Evolutionary conservation across 64 coral and sea anemone species (phyloP), one percentile per base, ranked within the genome.

Genomic region (Anthopleura sola): DNA sequence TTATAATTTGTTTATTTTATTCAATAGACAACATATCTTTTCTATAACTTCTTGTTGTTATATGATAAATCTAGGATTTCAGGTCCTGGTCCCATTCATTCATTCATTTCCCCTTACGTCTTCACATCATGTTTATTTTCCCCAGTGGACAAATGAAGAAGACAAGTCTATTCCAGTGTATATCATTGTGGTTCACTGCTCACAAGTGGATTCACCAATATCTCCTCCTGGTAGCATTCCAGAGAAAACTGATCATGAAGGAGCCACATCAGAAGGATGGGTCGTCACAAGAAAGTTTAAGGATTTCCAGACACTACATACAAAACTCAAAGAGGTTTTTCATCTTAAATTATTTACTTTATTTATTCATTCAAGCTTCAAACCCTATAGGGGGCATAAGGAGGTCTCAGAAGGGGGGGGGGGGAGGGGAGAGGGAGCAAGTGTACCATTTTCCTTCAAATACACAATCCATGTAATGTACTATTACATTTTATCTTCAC

Each of bases 301-400:
- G 40, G 97, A 99, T 76, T 99, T 99, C 78, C 86, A 99, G 89
- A 90, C 77, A 78, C 84, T 99, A 19, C 97, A 99, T 86, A 49
- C 91, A 38, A 99, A 99, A 44, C 92, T 99, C 26, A 99, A 99
- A 90, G 97, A 99, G 97, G 97, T 99, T 81, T 18, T 18, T 55
- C 2, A 32, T 24, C 37, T 39, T 57, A 5, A 29, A n/a, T n/a
- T n/a, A 44, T 44, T 44, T 8, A 44, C 4, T 6, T 44, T 44
- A 44, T 44, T 44, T 8, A 44, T 44, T 2, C 40, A 3, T 44
- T 44, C 40, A n/a, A n/a, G n/a, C n/a, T n/a, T n/a, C n/a, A n/a
- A n/a, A n/a, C n/a, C n/a, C n/a, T n/a, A n/a, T n/a, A n/a, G n/a
- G n/a, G n/a, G n/a, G n/a, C n/a, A n/a, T n/a, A n/a, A n/a, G n/a